Conservation (phyloP, 2,797 vertebrate species). For the Ctenosaura bakeri region DNA sequence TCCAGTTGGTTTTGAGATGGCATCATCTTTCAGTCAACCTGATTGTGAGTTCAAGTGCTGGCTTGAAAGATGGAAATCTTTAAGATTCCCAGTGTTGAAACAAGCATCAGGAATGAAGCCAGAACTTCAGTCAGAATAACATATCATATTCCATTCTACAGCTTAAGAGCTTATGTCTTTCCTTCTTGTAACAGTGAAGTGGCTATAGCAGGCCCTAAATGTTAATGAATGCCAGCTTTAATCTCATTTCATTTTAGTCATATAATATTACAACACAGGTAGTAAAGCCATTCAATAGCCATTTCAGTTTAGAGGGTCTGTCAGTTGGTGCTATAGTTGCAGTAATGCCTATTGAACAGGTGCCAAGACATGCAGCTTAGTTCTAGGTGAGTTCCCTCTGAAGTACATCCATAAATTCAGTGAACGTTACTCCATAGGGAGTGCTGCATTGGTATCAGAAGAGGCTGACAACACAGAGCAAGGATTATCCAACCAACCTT, state of each 20-base stretch:
- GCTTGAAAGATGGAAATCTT: background rate
- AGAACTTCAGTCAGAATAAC: background rate
- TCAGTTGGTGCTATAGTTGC: background rate
- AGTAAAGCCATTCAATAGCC: background rate
- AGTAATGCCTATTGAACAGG: background rate
- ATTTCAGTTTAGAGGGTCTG: background rate
- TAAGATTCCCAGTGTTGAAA: background rate
- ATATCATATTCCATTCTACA: background rate
- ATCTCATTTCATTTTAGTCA: background rate
- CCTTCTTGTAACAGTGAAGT: background rate
- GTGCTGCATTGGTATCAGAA: background rate
- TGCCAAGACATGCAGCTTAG: background rate
- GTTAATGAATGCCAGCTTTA: background rate
- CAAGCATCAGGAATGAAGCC: background rate
- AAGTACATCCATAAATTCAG: background rate
- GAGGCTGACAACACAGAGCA: background rate
- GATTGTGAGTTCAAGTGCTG: background rate
- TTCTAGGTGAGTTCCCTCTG: background rate
- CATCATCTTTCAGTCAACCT: background rate
- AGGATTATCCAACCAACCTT: background rate
- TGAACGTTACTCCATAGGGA: background rate
- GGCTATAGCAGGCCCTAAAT: background rate
- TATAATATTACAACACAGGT: background rate
- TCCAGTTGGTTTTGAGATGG: background rate
- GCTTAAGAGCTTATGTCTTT: background rate